phyloP scores from a whole-genome alignment of 1,140 invertebrate species.

The Nasonia vitripennis region DNA sequence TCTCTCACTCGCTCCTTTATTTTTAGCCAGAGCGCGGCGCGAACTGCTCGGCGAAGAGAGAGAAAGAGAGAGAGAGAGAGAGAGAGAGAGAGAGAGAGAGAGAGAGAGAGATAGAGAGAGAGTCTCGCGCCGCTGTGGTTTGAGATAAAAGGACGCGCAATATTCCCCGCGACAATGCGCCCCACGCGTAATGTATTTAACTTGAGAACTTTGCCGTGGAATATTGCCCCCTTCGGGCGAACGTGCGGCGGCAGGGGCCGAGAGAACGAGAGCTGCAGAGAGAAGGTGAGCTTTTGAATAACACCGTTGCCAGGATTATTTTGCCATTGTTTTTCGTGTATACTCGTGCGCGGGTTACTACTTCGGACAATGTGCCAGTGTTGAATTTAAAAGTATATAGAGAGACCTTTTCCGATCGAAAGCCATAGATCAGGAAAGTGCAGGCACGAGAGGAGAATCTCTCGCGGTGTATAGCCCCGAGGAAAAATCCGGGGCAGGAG shows the following conservation, averaged over 20 bases:
- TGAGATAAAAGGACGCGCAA: conserved; percentile 71
- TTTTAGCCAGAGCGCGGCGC: conserved; percentile 65
- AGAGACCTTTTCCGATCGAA: neutral
- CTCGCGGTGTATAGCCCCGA: neutral
- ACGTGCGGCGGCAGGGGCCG: neutral
- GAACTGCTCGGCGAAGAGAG: neutral
- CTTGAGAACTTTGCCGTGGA: conserved; percentile 66
- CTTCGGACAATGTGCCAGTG: neutral
- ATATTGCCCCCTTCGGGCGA: conserved; percentile 65
- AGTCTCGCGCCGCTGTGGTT: conserved; percentile 61
- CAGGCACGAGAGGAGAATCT: neutral
- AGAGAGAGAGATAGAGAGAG: too few relatives aligned
- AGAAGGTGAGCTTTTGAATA: neutral
- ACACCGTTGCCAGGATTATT: conserved; percentile 53
- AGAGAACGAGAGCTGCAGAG: neutral
- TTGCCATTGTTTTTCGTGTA: conserved; percentile 57
- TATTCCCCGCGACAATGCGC: conserved; percentile 61
- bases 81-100: too few relatives aligned
- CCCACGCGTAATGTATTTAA: conserved; percentile 71
- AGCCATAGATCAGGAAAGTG: conserved; percentile 13
- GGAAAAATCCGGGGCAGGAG: conserved; percentile 64
- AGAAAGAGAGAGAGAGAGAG: too few relatives aligned
- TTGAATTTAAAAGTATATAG: neutral
- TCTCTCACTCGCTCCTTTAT: conserved; percentile 57
- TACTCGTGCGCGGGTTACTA: conserved; percentile 16